Evolutionary conservation across 2,113 vertebrate species (phyloP), one percentile per base, ranked within the genome.

Genomic region (Brachypteracias leptosomus): DNA sequence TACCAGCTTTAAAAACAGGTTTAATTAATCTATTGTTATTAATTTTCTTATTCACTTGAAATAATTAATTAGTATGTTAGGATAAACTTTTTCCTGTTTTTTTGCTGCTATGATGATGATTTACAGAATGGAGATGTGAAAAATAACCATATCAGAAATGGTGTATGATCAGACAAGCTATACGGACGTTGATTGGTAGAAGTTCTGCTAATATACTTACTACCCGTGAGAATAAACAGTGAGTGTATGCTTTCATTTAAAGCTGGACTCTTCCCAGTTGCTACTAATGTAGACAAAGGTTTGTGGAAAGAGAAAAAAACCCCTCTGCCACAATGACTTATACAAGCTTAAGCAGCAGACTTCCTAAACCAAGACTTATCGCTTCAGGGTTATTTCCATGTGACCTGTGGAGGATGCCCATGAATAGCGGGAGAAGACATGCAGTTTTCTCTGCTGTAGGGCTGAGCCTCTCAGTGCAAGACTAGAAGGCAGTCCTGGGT

Each of bases 331-430:
- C 95, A 97, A 89, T 97, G 97, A 98, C 95, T 98, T 98, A 97
- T 85, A 95, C 92, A 94, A 97, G 97, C 96, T 98, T 97, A 98
- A 98, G 97, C 93, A 96, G 88, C 94, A 96, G 96, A 98, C 97
- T 98, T 98, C 97, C 97, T 97, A 98, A 98, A 98, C 97, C 81
- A 96, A 98, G 97, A 98, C 97, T 98, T 98, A 98, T 97, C 97
- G 97, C 98, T 98, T 98, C 96, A 89, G 97, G 98, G 98, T 98
- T 98, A 98, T 98, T 98, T 98, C 98, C 98, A 96, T 94, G 97
- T 98, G 98, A 98, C 98, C 98, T 98, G 97, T 90, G 95, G 96
- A 97, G 97, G 97, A 97, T 96, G 97, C 94, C 97, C 96, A 90
- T 96, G 97, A 98, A 98, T 97, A 98, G 97, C n/a, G 33, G 96